A percentile compares a stretch with the other conserved stretches of the same genome.
Evolutionary conservation across 2,797 vertebrate species (phyloP).

Genomic region (Sternotherus odoratus): DNA sequence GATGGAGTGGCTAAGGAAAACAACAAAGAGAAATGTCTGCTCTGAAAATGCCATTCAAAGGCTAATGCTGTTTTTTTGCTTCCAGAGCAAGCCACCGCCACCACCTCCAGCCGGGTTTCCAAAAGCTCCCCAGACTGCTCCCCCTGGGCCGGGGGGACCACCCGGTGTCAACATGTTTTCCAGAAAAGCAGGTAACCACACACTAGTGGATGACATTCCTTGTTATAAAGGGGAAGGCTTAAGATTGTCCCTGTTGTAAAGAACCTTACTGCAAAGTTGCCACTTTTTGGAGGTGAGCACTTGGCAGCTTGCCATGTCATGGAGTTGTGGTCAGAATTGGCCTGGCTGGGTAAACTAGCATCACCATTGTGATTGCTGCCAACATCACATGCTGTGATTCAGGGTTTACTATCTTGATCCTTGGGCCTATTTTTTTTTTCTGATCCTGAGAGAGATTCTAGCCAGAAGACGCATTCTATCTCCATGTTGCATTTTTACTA

Average conservation of each 20-base stretch:
- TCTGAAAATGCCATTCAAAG: neutral
- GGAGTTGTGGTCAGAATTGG: neutral
- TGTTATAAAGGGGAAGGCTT: neutral
- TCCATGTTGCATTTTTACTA: neutral
- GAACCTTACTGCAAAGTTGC: neutral
- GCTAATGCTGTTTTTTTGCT: neutral
- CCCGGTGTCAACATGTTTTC: conserved; percentile 92
- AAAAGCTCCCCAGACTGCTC: conserved; percentile 76
- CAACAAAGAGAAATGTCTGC: neutral
- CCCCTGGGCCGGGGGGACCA: conserved; percentile 76
- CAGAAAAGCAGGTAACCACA: conserved; percentile 90
- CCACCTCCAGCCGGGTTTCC: conserved; percentile 91
- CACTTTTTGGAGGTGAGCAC: neutral
- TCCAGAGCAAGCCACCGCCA: conserved; percentile 90
- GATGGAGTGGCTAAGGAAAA: neutral
- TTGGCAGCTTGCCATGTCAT: neutral
- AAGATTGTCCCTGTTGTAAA: neutral
- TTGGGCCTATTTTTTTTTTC: neutral
- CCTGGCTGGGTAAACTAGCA: neutral
- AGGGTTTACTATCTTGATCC: neutral
- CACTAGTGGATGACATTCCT: rapidly evolving
- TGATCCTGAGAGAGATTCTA: neutral
- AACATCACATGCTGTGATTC: rapidly evolving
- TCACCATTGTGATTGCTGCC: neutral
- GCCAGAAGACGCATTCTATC: neutral